Conservation (phyloP, 2,113 vertebrate genomes). For the Oenanthe oenanthe region DNA sequence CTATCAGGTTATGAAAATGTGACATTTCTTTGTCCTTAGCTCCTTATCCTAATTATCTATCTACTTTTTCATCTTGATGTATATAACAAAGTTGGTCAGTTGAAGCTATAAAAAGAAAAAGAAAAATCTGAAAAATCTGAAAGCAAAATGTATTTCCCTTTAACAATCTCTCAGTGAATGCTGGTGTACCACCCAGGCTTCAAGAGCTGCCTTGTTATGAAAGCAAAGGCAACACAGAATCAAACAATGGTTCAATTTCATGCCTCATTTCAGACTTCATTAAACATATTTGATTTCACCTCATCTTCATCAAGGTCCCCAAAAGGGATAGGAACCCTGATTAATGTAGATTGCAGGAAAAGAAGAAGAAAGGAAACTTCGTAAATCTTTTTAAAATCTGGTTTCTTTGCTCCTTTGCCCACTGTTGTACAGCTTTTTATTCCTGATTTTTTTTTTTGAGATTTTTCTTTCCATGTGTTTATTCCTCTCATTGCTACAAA, state of each 20-base stretch:
- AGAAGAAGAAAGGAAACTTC: not conserved
- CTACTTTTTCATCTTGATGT: not conserved
- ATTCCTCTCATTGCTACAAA: not conserved
- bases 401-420: not conserved
- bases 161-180: not conserved
- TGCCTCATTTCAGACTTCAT: conserved; percentile 48
- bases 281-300: conserved; percentile 38
- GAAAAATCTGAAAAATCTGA: not conserved
- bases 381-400: not conserved
- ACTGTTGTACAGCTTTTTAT: not conserved
- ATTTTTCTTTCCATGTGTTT: not conserved
- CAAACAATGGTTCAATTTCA: conserved; percentile 55
- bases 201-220: not conserved
- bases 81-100: not conserved
- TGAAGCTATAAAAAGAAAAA: not conserved
- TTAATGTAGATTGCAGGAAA: not conserved
- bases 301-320: conserved; percentile 23
- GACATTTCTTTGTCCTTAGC: not conserved
- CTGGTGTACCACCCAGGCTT: conserved; percentile 31
- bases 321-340: not conserved
- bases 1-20: not conserved
- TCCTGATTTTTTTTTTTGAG: not conserved
- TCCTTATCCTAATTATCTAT: not conserved
- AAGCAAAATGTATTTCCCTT: not conserved
- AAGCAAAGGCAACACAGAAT: conserved; percentile 22